A percentile compares a stretch with the other conserved stretches of the same genome.
Evolutionary conservation across 2,113 vertebrate species (phyloP).

Genomic region (Tetraodon nigroviridis): DNA sequence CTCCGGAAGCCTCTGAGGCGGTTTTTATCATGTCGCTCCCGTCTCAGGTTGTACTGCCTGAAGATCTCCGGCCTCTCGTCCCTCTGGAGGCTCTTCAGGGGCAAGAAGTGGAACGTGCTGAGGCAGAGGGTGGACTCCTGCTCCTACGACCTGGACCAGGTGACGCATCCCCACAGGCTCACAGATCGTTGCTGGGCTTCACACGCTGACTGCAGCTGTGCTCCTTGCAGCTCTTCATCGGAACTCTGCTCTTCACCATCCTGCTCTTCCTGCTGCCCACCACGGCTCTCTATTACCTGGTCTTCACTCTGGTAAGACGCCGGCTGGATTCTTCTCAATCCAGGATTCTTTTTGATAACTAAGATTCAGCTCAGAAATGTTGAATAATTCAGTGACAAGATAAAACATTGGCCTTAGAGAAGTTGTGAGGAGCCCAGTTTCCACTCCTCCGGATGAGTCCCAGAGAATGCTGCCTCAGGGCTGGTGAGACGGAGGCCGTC

Average conservation of each 20-base stretch:
- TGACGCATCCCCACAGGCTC: slow-evolving; percentile 41
- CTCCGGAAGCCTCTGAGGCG: background rate
- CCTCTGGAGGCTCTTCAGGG: slow-evolving; percentile 95
- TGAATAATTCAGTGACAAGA: background rate
- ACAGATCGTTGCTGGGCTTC: background rate
- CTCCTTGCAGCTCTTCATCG: slow-evolving; percentile 85
- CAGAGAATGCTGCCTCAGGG: too few species aligned
- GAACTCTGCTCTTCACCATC: slow-evolving; percentile 92
- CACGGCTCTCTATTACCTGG: slow-evolving; percentile 93
- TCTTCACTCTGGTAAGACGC: slow-evolving; percentile 89
- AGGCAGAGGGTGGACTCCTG: slow-evolving; percentile 95
- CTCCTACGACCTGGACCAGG: slow-evolving; percentile 97
- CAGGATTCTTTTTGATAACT: too few species aligned
- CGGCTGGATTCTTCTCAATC: too few species aligned
- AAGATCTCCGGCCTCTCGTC: slow-evolving; percentile 93
- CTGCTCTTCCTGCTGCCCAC: slow-evolving; percentile 94
- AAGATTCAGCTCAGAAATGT: background rate
- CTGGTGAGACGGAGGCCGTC: too few species aligned
- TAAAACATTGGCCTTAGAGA: background rate
- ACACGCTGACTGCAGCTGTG: slow-evolving; percentile 2
- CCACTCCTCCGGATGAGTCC: too few species aligned
- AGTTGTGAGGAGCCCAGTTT: too few species aligned
- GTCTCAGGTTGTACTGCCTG: slow-evolving; percentile 86
- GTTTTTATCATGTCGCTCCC: background rate
- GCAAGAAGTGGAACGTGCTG: slow-evolving; percentile 98